Conservation (phyloP, 2,797 vertebrate genomes). For the Remorina albescens region DNA sequence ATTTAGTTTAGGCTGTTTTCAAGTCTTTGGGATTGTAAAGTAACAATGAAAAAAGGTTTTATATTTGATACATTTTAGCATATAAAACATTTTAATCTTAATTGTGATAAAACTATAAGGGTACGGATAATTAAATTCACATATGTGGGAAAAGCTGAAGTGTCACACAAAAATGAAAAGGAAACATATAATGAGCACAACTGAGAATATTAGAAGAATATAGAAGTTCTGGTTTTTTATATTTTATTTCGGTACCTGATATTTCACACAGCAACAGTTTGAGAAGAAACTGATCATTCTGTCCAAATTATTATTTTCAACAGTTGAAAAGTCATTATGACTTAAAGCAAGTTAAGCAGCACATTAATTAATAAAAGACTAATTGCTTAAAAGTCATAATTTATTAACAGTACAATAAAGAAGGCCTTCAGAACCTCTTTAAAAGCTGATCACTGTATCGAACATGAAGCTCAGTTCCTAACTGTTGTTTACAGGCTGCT, state of each 20-base stretch:
- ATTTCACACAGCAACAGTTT: background rate
- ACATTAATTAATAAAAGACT: background rate
- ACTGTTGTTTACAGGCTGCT: constrained; percentile 10
- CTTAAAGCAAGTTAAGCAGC: background rate
- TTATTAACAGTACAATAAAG: background rate
- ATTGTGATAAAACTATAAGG: too few species aligned
- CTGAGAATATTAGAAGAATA: background rate
- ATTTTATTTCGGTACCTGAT: background rate
- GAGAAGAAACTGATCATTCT: background rate
- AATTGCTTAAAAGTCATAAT: background rate
- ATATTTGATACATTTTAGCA: too few species aligned
- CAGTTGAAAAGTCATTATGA: background rate
- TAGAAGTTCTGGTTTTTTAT: too few species aligned
- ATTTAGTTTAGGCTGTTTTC: background rate
- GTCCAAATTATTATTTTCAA: background rate
- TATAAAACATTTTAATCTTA: too few species aligned
- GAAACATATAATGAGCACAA: too few species aligned
- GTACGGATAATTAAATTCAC: background rate
- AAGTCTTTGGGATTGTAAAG: background rate
- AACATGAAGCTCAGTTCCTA: background rate
- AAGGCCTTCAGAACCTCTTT: background rate
- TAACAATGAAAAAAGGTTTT: too few species aligned
- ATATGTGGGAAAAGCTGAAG: too few species aligned
- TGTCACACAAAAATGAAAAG: too few species aligned
- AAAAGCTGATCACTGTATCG: background rate